phyloP scores from a whole-genome alignment of 1,140 invertebrate species.

The Ganaspis sp. region DNA sequence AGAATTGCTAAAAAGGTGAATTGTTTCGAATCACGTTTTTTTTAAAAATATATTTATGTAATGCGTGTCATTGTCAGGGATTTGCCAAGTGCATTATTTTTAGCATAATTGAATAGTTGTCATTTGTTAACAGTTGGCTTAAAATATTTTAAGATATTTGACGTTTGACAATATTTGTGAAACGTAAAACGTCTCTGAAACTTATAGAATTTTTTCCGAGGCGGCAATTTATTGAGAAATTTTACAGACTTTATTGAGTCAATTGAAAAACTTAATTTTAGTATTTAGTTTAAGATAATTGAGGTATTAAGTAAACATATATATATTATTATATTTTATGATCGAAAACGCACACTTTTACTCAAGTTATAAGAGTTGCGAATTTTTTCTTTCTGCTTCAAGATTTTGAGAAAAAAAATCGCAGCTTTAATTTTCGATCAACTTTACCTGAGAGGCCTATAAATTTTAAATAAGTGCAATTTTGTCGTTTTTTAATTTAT shows the following conservation, averaged over 20 bases:
- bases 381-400: neutral
- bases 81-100: slow-evolving; percentile 26
- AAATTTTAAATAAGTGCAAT: slow-evolving; percentile 5
- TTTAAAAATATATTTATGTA: neutral
- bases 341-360: slow-evolving; percentile 4
- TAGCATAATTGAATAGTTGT: slow-evolving; percentile 6
- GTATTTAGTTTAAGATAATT: slow-evolving; percentile 1
- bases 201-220: neutral
- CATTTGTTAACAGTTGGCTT: neutral
- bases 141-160: neutral
- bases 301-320: neutral
- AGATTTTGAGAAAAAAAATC: neutral
- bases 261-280: neutral
- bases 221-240: neutral
- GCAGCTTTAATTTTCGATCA: neutral
- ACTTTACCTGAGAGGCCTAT: neutral
- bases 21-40: neutral
- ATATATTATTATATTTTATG: slow-evolving; percentile 16
- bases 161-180: neutral
- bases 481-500: neutral
- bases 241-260: slow-evolving; percentile 2
- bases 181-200: neutral
- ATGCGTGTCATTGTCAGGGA: neutral
- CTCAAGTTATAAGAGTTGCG: neutral
- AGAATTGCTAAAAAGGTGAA: neutral